A percentile compares a stretch with the other conserved stretches of the same genome.
Evolutionary conservation across 2,888 invertebrate genomes (phyloP).

Genomic region (Tenthredo amoena): DNA sequence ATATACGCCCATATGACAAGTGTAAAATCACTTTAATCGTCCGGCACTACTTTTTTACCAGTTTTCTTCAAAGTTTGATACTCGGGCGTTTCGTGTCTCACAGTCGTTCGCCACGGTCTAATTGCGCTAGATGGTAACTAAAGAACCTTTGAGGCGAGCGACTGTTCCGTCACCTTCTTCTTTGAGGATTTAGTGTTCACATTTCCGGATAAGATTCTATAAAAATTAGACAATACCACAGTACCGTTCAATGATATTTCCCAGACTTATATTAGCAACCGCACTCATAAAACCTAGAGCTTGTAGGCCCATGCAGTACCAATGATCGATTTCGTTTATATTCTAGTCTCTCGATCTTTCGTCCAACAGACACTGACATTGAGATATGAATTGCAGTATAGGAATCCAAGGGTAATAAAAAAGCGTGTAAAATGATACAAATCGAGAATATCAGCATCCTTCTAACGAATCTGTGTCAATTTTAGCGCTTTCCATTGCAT

Average conservation of each 20-base stretch:
- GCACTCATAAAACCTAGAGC: not conserved
- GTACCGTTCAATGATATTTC: not conserved
- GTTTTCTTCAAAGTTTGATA: slow-evolving; percentile 5
- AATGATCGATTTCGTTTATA: not conserved
- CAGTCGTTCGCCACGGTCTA: slow-evolving; percentile 47
- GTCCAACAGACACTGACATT: not conserved
- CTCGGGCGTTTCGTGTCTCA: slow-evolving; percentile 28
- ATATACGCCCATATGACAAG: not conserved
- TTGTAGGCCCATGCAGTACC: not conserved
- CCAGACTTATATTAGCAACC: not conserved
- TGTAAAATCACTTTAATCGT: not conserved
- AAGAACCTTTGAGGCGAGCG: slow-evolving; percentile 38
- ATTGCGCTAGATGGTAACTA: slow-evolving; percentile 44
- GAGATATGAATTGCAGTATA: not conserved
- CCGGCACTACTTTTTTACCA: not conserved
- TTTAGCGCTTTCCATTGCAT: slow-evolving; percentile 53
- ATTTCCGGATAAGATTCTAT: not conserved
- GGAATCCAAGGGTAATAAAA: not conserved
- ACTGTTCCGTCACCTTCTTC: slow-evolving; percentile 13
- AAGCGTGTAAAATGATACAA: slow-evolving; percentile 29
- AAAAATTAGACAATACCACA: not conserved
- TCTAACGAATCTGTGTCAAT: slow-evolving; percentile 50
- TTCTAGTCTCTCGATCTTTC: not conserved
- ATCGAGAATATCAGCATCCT: slow-evolving; percentile 46
- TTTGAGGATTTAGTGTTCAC: not conserved